Evolutionary conservation across 2,797 vertebrate genomes (phyloP).

Genomic region (Parauchenoglanis ngamensis): DNA sequence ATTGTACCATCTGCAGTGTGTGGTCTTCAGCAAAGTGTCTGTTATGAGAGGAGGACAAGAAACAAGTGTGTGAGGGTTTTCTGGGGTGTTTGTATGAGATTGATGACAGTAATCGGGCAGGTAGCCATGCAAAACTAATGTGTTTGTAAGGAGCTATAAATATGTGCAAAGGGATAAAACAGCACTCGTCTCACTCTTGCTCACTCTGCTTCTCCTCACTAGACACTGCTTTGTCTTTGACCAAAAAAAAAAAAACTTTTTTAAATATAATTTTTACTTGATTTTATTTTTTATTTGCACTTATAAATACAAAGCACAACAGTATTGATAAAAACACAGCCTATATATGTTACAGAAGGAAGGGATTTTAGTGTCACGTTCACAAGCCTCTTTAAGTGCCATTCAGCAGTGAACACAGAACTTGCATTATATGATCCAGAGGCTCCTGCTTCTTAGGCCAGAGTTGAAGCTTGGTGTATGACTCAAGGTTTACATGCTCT

Average conservation of each 20-base stretch:
- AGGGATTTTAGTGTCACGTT: neutral
- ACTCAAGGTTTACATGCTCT: constrained; percentile 4
- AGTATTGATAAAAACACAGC: neutral
- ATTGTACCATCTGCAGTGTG: constrained; percentile 24
- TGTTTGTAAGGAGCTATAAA: constrained; percentile 77
- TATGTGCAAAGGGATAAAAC: constrained; percentile 60
- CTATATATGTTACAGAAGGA: neutral
- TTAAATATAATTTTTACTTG: neutral
- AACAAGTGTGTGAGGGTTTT: constrained; percentile 22
- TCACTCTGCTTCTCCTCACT: constrained; percentile 10
- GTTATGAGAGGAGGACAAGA: constrained; percentile 5
- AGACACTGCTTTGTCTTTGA: constrained; percentile 6
- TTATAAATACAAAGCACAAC: neutral
- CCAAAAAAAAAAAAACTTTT: neutral
- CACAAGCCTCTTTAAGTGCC: neutral
- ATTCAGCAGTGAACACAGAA: neutral
- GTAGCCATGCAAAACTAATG: constrained; percentile 74
- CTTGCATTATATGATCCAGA: neutral
- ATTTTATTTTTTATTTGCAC: neutral
- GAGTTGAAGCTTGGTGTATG: neutral
- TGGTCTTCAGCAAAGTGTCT: constrained; percentile 16
- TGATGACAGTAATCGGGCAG: constrained; percentile 48
- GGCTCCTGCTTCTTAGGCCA: neutral
- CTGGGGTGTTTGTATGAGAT: constrained; percentile 30
- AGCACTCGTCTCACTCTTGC: neutral